A percentile compares a stretch with the other conserved stretches of the same genome.
Conservation (phyloP, 92 coral and sea anemone genomes). For the Bergia puertoricense region DNA sequence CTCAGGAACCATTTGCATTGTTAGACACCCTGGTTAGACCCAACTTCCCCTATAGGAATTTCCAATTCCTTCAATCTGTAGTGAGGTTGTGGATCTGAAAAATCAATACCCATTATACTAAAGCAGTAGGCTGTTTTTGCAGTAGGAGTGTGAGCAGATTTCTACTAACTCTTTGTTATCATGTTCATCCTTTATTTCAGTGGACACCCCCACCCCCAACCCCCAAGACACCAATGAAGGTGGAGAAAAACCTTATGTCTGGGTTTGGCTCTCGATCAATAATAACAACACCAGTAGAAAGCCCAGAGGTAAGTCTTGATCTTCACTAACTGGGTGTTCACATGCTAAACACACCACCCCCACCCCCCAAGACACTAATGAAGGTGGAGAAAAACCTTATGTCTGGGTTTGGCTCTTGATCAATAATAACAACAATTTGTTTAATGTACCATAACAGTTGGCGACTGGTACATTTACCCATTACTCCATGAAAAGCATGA, state of each 20-base stretch:
- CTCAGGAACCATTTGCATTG: too few relatives aligned
- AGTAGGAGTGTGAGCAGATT: background rate
- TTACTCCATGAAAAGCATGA: too few relatives aligned
- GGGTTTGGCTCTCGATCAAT: constrained; percentile 84
- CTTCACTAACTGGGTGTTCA: background rate
- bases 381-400: constrained; percentile 62
- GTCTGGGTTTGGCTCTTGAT: constrained; percentile 81
- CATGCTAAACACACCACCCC: constrained; percentile 46
- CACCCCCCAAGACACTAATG: constrained; percentile 24
- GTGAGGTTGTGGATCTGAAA: too few relatives aligned
- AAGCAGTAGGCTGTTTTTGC: background rate
- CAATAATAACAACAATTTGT: constrained; percentile 57
- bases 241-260: constrained; percentile 64
- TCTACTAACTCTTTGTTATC: background rate
- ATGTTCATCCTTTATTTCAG: constrained; percentile 19
- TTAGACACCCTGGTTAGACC: too few relatives aligned
- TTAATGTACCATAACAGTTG: too few relatives aligned
- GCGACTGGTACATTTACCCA: too few relatives aligned
- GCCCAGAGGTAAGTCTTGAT: constrained; percentile 62
- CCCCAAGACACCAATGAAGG: constrained; percentile 72
- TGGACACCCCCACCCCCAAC: constrained; percentile 92
- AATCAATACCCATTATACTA: too few relatives aligned
- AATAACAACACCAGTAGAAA: constrained; percentile 61
- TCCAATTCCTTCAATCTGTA: too few relatives aligned
- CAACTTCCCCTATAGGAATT: too few relatives aligned